These are phyloP conservation scores for Choloepus hoffmanni DNA, from an alignment of 2,113 vertebrate species.

Conservation along the genomic window DNA sequence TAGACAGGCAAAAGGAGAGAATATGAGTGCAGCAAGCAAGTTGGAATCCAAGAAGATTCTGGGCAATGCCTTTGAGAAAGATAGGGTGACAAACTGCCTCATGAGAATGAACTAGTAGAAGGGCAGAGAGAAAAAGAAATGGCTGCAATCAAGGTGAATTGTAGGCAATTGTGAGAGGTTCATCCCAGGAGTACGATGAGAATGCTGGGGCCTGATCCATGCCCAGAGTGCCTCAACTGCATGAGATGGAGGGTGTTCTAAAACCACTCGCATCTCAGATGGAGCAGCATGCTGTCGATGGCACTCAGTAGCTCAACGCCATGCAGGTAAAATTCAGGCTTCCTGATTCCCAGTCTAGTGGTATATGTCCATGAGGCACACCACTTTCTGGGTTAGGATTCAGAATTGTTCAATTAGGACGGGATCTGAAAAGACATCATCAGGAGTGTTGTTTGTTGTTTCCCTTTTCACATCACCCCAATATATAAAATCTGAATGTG, in stretches of 20 bases:
- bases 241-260: background rate
- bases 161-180: background rate
- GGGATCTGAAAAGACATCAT: background rate
- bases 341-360: background rate
- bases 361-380: rapidly evolving
- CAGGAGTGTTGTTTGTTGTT: background rate
- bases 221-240: background rate
- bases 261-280: background rate
- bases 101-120: constrained; percentile 22
- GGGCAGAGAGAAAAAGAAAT: background rate
- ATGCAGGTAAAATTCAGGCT: background rate
- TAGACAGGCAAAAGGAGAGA: background rate
- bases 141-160: background rate
- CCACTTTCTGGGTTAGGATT: background rate
- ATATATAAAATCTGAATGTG: constrained; percentile 32
- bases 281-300: background rate
- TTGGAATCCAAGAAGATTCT: background rate
- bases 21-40: background rate
- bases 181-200: background rate
- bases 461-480: constrained; percentile 24
- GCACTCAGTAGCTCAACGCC: background rate
- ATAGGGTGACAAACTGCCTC: background rate
- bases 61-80: background rate
- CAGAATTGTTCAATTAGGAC: background rate
- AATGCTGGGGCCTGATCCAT: background rate